Conservation (phyloP, 2,797 vertebrate genomes). For the Crax fasciolata region DNA sequence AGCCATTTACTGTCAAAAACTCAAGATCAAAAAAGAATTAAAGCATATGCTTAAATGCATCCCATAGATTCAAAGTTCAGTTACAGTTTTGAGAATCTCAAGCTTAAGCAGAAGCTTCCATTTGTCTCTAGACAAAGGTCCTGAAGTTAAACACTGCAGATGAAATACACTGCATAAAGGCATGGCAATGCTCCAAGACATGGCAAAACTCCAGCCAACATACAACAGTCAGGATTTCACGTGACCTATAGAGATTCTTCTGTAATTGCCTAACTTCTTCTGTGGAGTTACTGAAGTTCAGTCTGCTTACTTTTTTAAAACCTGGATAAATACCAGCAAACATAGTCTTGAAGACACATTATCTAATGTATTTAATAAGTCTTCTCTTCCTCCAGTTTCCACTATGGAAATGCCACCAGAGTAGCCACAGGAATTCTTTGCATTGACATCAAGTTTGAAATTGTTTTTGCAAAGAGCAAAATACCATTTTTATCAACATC, state of each 20-base stretch:
- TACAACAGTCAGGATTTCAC: background rate
- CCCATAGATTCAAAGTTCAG: background rate
- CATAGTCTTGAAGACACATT: background rate
- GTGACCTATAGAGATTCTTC: background rate
- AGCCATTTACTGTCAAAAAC: background rate
- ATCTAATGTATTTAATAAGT: background rate
- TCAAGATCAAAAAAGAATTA: constrained; percentile 17
- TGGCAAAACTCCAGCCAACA: background rate
- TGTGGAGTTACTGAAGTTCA: background rate
- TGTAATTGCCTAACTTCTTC: background rate
- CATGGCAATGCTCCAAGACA: background rate
- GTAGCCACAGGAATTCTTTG: background rate
- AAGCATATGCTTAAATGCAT: background rate
- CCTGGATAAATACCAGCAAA: background rate
- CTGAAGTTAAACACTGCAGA: background rate
- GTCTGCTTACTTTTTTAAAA: background rate
- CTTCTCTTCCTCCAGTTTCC: background rate
- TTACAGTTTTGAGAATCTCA: background rate
- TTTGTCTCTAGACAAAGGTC: background rate
- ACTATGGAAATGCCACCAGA: background rate
- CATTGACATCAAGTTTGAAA: background rate
- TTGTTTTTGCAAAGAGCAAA: background rate
- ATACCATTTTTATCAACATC: background rate
- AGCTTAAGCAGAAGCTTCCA: background rate
- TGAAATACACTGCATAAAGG: background rate